Percentiles rank a stretch among this genome's conserved stretches.
phyloP scores from a whole-genome alignment of 2,888 invertebrate genomes.

The Matsumyia berberina region DNA sequence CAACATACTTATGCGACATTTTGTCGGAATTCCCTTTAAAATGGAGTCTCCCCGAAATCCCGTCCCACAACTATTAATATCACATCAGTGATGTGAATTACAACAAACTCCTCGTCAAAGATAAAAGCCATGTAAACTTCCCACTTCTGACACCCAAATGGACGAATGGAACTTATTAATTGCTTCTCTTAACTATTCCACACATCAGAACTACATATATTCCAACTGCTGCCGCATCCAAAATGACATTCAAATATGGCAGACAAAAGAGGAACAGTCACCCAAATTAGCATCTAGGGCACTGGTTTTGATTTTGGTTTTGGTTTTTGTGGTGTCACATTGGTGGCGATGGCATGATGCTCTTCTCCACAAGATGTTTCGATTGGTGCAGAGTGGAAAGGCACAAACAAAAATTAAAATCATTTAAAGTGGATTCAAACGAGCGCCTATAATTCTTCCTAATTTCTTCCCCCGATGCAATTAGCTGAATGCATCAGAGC shows the following conservation, averaged over 20 bases:
- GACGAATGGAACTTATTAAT: slow-evolving; percentile 58
- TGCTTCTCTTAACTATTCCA: slow-evolving; percentile 40
- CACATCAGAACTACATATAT: no score
- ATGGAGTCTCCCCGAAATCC: slow-evolving; percentile 37
- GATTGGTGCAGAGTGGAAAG: slow-evolving; percentile 42
- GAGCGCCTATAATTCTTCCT: slow-evolving; percentile 74
- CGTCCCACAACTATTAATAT: slow-evolving; percentile 59
- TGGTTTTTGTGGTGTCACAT: slow-evolving; percentile 58
- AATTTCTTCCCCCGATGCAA: slow-evolving; percentile 72
- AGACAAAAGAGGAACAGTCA: slow-evolving; percentile 53
- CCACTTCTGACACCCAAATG: slow-evolving; percentile 11
- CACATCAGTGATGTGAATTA: slow-evolving; percentile 58
- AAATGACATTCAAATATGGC: slow-evolving; percentile 39
- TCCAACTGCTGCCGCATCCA: slow-evolving; percentile 32
- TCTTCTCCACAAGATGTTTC: slow-evolving; percentile 37
- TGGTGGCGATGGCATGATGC: slow-evolving; percentile 22
- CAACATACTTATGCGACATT: slow-evolving; percentile 14
- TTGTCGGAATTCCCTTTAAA: slow-evolving; percentile 35
- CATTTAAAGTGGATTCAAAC: slow-evolving; percentile 75
- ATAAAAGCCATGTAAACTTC: slow-evolving; percentile 32
- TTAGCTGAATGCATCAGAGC: slow-evolving; percentile 64
- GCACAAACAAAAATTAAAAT: slow-evolving; percentile 62
- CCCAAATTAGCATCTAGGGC: slow-evolving; percentile 56
- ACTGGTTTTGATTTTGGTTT: slow-evolving; percentile 31
- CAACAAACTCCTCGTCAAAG: slow-evolving; percentile 26